Evolutionary conservation across 2,888 invertebrate species (phyloP), one percentile per base, ranked within the genome.

Genomic region (Noctuana brunneofusca): DNA sequence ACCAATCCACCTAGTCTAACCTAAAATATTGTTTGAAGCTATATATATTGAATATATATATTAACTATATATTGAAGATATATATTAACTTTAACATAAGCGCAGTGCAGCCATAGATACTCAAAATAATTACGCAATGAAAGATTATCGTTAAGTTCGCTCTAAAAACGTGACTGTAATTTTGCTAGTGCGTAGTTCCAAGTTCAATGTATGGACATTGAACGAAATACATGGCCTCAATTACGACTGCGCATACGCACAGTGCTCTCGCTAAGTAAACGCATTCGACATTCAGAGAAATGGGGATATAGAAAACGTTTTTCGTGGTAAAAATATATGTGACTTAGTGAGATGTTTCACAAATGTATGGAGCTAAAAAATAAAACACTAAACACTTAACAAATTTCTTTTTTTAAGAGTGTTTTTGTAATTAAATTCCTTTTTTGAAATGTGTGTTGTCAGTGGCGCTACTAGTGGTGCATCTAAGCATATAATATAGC

Each of bases 201-300:
- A 66, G 68, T 66, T 68, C 64, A 66, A 64, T 65, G 66, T 65
- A 66, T 66, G 64, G 66, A 65, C 64, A 69, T 66, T 65, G 65
- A 63, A 60, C 63, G 58, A 64, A 64, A 66, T 65, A 70, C 69
- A 67, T 65, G 67, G 65, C 58, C 69, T 69, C 69, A 68, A 70
- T 69, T 68, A 68, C 69, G 60, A 64, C 60, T 69, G 63, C 66
- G 60, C 67, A 58, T 63, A 65, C 69, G 65, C 64, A 68, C 55
- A 49, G 38, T 41, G 58, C 64, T 55, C 62, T 46, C 52, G n/a
- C 14, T 8, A 49, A 38, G 27, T 38, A 62, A 60, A 48, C n/a
- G 24, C 48, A 14, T 35, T 24, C n/a, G 16, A 48, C 48, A 35
- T 32, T 18, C 24, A 14, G 53, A 46, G 20, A 46, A 20, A 20